A percentile compares a stretch with the other conserved stretches of the same genome.
Evolutionary conservation across 2,888 invertebrate species (phyloP).

Genomic region (Andrena praecox): DNA sequence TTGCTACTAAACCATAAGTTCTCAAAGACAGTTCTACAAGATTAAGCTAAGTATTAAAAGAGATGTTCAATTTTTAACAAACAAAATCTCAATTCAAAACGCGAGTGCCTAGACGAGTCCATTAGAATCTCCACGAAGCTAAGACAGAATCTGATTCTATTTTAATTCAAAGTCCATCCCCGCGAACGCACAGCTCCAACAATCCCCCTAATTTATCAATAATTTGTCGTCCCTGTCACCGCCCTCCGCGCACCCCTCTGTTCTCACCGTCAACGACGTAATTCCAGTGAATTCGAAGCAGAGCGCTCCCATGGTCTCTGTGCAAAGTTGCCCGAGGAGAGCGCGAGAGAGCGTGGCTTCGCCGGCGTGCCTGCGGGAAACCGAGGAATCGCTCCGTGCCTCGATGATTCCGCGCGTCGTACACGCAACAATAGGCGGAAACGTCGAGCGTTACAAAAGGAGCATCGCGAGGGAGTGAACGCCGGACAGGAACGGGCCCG

Average conservation of each 20-base stretch:
- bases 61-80: too few relatives aligned
- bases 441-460: conserved; percentile 70
- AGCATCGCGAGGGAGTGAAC: conserved; percentile 61
- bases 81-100: too few relatives aligned
- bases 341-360: background rate
- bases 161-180: background rate
- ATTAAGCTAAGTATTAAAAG: too few relatives aligned
- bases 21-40: too few relatives aligned
- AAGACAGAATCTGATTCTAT: background rate
- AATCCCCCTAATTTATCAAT: conserved; percentile 16
- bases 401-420: conserved; percentile 62
- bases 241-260: background rate
- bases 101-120: too few relatives aligned
- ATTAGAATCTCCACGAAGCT: too few relatives aligned
- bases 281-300: conserved; percentile 15
- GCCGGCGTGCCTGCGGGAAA: conserved; percentile 51
- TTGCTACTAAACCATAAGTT: too few relatives aligned
- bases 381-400: conserved; percentile 61
- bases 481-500: conserved; percentile 50
- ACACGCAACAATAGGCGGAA: conserved; percentile 73
- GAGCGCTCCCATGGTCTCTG: background rate
- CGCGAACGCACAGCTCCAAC: background rate
- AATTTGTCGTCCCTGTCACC: conserved; percentile 1
- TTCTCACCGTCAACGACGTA: conserved; percentile 18
- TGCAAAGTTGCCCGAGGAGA: conserved; percentile 2